phyloP scores from a whole-genome alignment of 1,140 invertebrate species.

The Neotoxoptera formosana region DNA sequence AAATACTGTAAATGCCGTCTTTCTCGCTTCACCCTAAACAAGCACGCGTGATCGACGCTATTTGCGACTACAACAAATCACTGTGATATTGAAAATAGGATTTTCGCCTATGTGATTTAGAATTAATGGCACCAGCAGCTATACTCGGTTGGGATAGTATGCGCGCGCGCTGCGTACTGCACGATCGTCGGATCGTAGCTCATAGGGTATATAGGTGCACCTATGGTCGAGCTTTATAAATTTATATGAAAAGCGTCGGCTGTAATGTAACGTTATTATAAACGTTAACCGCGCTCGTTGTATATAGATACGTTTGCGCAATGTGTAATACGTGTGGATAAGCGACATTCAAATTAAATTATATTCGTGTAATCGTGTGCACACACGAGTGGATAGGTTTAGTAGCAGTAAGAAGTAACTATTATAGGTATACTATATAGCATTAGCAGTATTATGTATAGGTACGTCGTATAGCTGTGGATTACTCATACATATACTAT shows the following conservation, averaged over 20 bases:
- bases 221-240: background rate
- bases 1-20: background rate
- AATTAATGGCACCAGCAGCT: background rate
- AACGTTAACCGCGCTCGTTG: background rate
- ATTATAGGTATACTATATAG: slow-evolving; percentile 8
- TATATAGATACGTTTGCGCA: background rate
- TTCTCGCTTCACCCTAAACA: background rate
- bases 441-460: background rate
- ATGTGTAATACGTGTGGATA: background rate
- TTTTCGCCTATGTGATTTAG: background rate
- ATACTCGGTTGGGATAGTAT: background rate
- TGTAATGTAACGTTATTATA: background rate
- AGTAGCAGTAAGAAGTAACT: background rate
- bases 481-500: background rate
- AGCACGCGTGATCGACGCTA: background rate
- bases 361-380: slow-evolving; percentile 16
- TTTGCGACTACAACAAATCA: background rate
- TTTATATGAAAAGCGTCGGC: background rate
- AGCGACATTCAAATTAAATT: slow-evolving; percentile 11
- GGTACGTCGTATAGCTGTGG: background rate
- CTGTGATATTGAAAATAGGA: background rate
- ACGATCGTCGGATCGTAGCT: too few relatives aligned
- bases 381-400: slow-evolving; percentile 7
- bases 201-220: too few relatives aligned
- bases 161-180: background rate